phyloP scores from a whole-genome alignment of 2,113 vertebrate genomes.

The Gnathonemus longibarbis region DNA sequence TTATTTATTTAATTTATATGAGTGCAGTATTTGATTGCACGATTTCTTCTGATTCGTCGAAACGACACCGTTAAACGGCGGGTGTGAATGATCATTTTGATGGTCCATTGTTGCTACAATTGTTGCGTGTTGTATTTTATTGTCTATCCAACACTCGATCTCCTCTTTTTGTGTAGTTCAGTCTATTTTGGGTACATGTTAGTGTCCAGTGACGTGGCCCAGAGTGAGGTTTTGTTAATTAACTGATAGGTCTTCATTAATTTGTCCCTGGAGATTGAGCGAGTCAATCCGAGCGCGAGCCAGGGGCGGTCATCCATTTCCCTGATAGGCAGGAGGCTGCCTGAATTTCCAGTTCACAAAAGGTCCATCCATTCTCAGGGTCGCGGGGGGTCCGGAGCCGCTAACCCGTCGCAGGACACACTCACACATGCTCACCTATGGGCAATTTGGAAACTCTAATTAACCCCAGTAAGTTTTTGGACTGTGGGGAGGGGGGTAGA shows the following conservation, averaged over 20 bases:
- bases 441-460: neutral
- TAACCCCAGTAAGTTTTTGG: neutral
- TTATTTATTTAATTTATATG: neutral
- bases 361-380: neutral
- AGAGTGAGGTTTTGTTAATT: slow-evolving; percentile 72
- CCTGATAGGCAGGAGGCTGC: slow-evolving; percentile 46
- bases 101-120: neutral
- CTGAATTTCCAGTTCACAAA: slow-evolving; percentile 27
- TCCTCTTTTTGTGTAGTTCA: slow-evolving; percentile 19
- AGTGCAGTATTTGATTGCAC: neutral
- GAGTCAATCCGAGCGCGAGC: slow-evolving; percentile 67
- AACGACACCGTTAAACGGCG: neutral
- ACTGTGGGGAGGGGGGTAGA: neutral
- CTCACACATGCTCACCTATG: neutral
- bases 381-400: neutral
- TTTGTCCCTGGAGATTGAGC: slow-evolving; percentile 73
- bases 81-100: neutral
- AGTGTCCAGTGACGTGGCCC: slow-evolving; percentile 47
- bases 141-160: neutral
- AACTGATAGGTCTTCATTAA: slow-evolving; percentile 82
- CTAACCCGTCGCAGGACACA: neutral
- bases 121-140: neutral
- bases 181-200: slow-evolving; percentile 30
- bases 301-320: slow-evolving; percentile 63
- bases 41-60: neutral